These are phyloP conservation scores for Tupiocoris notatus DNA, from an alignment of 2,888 invertebrate genomes.

Conservation along the genomic window DNA sequence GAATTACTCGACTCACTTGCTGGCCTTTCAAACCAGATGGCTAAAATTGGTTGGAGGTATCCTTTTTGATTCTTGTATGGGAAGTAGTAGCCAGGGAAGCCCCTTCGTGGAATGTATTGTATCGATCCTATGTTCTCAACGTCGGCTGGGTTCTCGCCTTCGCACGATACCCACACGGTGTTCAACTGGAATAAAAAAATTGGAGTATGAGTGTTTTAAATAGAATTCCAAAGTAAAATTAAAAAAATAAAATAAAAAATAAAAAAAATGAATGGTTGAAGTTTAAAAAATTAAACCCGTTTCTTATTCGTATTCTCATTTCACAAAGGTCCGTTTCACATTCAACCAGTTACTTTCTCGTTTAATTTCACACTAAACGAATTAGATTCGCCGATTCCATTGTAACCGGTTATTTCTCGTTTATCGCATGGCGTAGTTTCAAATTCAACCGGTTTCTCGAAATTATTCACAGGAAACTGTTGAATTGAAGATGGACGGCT, in stretches of 20 bases:
- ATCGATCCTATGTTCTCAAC: slow-evolving; percentile 86
- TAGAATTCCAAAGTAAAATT: too few species aligned
- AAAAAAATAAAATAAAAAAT: too few species aligned
- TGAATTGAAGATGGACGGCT: too few species aligned
- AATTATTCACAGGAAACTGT: too few species aligned
- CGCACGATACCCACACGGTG: slow-evolving; percentile 89
- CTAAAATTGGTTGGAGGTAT: slow-evolving; percentile 84
- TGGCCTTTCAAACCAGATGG: slow-evolving; percentile 79
- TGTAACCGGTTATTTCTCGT: too few species aligned
- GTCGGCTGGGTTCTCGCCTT: slow-evolving; percentile 91
- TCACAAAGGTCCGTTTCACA: neutral
- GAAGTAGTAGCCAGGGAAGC: slow-evolving; percentile 87
- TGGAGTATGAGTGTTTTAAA: too few species aligned
- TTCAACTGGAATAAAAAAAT: slow-evolving; percentile 62
- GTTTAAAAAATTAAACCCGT: too few species aligned
- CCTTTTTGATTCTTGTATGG: slow-evolving; percentile 84
- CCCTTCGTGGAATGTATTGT: slow-evolving; percentile 74
- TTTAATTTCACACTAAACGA: neutral
- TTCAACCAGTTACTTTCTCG: neutral
- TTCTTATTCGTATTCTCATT: too few species aligned
- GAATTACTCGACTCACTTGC: slow-evolving; percentile 63
- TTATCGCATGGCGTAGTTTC: too few species aligned
- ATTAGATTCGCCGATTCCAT: too few species aligned
- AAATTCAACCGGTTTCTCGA: too few species aligned
- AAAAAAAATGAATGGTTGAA: too few species aligned